phyloP scores from a whole-genome alignment of 2,888 invertebrate species.

The Clunio marinus region DNA sequence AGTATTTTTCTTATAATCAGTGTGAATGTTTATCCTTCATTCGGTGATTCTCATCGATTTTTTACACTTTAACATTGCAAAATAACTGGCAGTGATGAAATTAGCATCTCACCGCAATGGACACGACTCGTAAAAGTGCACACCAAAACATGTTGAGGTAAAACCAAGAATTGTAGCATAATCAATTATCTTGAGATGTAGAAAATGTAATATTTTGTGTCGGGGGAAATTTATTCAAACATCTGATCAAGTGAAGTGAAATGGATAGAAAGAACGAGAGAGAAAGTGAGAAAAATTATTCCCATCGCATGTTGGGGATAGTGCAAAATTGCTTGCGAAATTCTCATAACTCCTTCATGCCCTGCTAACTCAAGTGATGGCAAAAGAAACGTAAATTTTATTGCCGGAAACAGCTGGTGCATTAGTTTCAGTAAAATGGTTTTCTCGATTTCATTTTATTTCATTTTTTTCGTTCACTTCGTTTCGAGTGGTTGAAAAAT shows the following conservation, averaged over 20 bases:
- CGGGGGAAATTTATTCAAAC: neutral
- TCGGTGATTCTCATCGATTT: neutral
- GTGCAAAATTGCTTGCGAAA: neutral
- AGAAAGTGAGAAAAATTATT: neutral
- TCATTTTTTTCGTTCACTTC: too few relatives aligned
- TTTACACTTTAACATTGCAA: neutral
- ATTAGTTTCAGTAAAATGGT: too few relatives aligned
- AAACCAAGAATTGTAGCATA: neutral
- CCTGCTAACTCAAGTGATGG: neutral
- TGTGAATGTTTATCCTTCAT: neutral
- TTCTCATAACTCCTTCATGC: neutral
- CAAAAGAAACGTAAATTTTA: neutral
- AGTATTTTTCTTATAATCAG: neutral
- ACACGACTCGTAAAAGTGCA: slow-evolving; percentile 6
- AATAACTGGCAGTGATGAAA: slow-evolving; percentile 13
- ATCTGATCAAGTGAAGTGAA: neutral
- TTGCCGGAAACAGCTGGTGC: slow-evolving; percentile 19
- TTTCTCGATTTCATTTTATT: too few relatives aligned
- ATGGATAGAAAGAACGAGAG: neutral
- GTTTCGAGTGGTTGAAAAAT: neutral
- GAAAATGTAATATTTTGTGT: neutral
- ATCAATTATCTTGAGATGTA: neutral
- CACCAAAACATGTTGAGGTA: slow-evolving; percentile 3
- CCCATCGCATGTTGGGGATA: slow-evolving; percentile 5
- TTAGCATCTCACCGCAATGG: slow-evolving; percentile 9